Base-by-base conservation (phyloP, 1,140 invertebrate genomes). In the Sycophaga agraensis region DNA sequence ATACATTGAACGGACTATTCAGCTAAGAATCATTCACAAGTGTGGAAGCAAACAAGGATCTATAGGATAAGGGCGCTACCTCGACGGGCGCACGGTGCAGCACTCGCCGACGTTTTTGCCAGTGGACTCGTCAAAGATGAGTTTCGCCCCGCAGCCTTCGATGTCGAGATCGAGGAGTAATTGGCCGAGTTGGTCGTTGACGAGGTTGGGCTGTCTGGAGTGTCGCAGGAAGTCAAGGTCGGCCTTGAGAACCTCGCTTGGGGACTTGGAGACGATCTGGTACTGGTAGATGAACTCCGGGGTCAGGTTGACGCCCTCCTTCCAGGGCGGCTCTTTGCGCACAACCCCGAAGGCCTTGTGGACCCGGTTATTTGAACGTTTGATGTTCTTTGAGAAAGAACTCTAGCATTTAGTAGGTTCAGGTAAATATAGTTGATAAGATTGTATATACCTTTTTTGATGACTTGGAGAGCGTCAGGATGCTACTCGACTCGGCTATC, bases 181-280 rank as follows among this genome's bases (percentile, higher is more conserved):
- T 66, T 90, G 88, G 53, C 78, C 81, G 8, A 92, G 69, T 72
- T 92, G 90, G 56, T 91, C 87, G 66, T 89, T 90, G 0, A 92
- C 88, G 50, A 89, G 64, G 1, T 78, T 65, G 0, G 90, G 87
- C 83, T 91, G 82, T 66, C 84, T 81, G 0, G 86, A 74, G 4
- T 73, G 76, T 61, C 83, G 83, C n/a, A 91, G 77, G 35, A 80
- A 76, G 31, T 86, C 75, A 64, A 85, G 80, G 69, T 91, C 89
- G 19, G 81, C 73, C 59, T 83, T 72, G 0, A 91, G 75, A 1
- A 90, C 84, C 48, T 90, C 87, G n/a, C 84, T 82, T 28, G 89
- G 60, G 4, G 82, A 80, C 63, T 84, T 85, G 11, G 49, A 2
- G 0, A 83, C 76, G 34, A 91, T 75, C 76, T 90, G 87, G 68